A percentile compares a stretch with the other conserved stretches of the same genome.
Conservation (phyloP, 1,140 invertebrate genomes). For the Harlomillsia oculata region DNA sequence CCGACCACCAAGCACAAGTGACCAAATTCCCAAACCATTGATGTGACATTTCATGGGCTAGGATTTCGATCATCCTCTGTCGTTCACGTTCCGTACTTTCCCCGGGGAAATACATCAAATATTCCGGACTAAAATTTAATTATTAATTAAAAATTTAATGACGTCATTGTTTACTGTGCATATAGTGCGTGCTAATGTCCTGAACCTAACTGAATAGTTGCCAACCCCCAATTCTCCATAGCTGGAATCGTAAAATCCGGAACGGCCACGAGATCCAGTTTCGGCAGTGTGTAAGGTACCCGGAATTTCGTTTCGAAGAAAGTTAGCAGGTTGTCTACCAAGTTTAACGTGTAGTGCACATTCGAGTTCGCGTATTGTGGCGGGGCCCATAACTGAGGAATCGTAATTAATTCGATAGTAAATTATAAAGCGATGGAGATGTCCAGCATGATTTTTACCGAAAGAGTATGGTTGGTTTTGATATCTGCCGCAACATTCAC, state of each 20-base stretch:
- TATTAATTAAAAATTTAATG: too few species aligned
- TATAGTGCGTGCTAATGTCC: too few species aligned
- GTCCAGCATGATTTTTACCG: not conserved
- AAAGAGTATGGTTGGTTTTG: not conserved
- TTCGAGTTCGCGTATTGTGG: not conserved
- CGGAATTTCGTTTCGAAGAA: conserved; percentile 16
- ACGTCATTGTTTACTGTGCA: too few species aligned
- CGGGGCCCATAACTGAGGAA: conserved; percentile 5
- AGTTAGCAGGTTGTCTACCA: conserved; percentile 6
- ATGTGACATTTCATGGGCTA: conserved; percentile 15
- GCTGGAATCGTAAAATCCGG: conserved; percentile 53
- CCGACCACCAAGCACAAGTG: conserved; percentile 11
- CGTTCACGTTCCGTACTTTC: conserved; percentile 6
- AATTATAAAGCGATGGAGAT: too few species aligned
- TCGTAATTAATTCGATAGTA: too few species aligned
- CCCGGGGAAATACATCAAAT: not conserved
- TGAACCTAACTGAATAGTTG: conserved; percentile 17
- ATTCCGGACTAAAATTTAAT: not conserved
- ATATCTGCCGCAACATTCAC: not conserved
- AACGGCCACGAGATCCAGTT: conserved; percentile 21
- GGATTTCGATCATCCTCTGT: not conserved
- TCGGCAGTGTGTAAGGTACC: conserved; percentile 4
- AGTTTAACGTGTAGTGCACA: conserved; percentile 6
- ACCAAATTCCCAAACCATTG: conserved; percentile 24
- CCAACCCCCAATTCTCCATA: conserved; percentile 39